These are phyloP conservation scores for Mesocricetus auratus DNA, from an alignment of 2,113 vertebrate species.

Conservation along the genomic window DNA sequence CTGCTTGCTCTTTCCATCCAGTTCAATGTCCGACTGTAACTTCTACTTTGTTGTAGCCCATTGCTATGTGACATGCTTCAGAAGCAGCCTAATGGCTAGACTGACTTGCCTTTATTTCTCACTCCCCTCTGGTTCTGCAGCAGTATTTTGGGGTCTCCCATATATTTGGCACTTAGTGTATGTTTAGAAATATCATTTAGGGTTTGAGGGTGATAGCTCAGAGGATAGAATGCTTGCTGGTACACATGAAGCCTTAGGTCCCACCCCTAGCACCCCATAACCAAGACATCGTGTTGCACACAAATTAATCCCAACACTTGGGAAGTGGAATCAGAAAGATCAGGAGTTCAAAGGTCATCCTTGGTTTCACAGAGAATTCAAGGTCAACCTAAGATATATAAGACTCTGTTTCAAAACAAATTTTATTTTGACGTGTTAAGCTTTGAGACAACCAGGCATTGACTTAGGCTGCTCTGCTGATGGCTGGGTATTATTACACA, in stretches of 20 bases:
- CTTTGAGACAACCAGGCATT: not conserved
- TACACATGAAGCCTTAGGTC: not conserved
- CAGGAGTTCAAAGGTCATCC: not conserved
- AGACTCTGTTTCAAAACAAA: not conserved
- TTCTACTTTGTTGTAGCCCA: not conserved
- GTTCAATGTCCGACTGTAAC: not conserved
- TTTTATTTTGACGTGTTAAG: not conserved
- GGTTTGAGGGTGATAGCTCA: not conserved
- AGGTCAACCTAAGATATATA: not conserved
- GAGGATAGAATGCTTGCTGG: not conserved
- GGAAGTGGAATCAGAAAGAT: not conserved
- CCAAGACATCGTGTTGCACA: not conserved
- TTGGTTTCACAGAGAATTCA: not conserved
- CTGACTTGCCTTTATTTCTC: not conserved
- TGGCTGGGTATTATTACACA: not conserved
- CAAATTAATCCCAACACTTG: not conserved
- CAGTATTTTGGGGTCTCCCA: not conserved
- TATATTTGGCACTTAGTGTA: not conserved
- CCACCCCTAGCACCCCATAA: not conserved
- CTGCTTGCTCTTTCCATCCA: not conserved
- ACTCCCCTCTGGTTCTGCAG: not conserved
- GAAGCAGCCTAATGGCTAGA: not conserved
- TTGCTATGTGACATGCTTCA: rapidly evolving
- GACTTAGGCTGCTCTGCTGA: not conserved
- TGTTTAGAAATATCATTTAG: not conserved